Evolutionary conservation across 2,113 vertebrate genomes (phyloP).

Genomic region (Antidorcas marsupialis): DNA sequence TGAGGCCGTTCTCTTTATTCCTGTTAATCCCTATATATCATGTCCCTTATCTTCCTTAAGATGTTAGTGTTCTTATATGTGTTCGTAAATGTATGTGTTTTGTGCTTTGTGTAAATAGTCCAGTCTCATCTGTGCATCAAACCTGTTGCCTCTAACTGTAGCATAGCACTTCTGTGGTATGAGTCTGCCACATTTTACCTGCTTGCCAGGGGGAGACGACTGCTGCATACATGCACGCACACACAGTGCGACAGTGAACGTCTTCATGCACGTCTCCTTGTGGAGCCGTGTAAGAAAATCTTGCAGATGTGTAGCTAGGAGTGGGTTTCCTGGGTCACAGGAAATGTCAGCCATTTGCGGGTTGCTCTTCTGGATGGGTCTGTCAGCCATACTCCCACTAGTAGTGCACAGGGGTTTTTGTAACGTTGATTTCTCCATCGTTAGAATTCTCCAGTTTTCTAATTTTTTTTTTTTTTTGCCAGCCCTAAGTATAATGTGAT

Average conservation of each 20-base stretch:
- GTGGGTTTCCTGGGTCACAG: background rate
- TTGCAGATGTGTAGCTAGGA: background rate
- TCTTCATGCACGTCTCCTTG: background rate
- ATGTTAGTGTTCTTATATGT: background rate
- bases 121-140: background rate
- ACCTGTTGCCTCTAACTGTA: background rate
- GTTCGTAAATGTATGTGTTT: background rate
- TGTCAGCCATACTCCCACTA: background rate
- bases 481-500: background rate
- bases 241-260: fast-evolving
- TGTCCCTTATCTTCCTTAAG: background rate
- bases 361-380: background rate
- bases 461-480: background rate
- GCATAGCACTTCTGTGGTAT: background rate
- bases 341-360: background rate
- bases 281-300: background rate
- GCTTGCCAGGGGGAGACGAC: background rate
- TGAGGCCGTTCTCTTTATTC: background rate
- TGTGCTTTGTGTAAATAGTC: background rate
- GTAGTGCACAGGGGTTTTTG: background rate
- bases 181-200: background rate
- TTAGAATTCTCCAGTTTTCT: background rate
- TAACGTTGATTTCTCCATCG: background rate
- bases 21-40: background rate
- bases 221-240: background rate